Base-by-base conservation (phyloP, 2,888 invertebrate genomes). In the Caprella mutica region DNA sequence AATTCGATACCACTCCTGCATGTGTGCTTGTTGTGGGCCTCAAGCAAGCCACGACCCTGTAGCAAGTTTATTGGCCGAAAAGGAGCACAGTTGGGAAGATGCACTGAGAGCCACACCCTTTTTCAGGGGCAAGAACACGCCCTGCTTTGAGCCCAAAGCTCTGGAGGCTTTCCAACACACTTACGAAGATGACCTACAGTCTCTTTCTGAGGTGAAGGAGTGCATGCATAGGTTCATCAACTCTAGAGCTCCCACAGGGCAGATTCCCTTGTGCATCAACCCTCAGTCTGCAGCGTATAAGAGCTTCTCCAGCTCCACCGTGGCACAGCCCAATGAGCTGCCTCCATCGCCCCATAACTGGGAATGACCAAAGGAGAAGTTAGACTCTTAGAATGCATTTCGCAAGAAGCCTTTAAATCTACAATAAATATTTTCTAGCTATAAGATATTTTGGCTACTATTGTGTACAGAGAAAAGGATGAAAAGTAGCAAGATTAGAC, bases 251-350 rank as follows among this genome's bases (percentile, higher is more conserved):
- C 89, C 90, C 75, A 87, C 90, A 71, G 89, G 88, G 72, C 85
- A 93, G 68, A 93, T 98, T 70, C 97, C 98, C 68, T 81, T 98
- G 70, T 97, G 97, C 81, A 97, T 98, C 80, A 98, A 98, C 79
- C 98, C 97, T 70, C 93, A 94, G 78, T 96, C 96, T 72, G 94
- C 96, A 75, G 94, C 97, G 75, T 98, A 96, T 82, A 96, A 96
- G 81, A 96, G 92, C 81, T 98, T 98, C 84, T 91, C 94, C 81
- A 96, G 96, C 81, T 90, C 94, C 71, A 85, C 90, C 70, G 88
- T 97, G 74, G 97, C 97, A 69, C 94, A 96, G 76, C 91, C 93
- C 62, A 92, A 92, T 67, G 96, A 97, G 79, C 79, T 97, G 76
- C 96, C 96, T 71, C 96, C 96, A 40, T 94, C 94, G 71, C 96